A percentile compares a stretch with the other conserved stretches of the same genome.
Evolutionary conservation across 2,888 invertebrate genomes (phyloP).

Genomic region (Cerceris rybyensis): DNA sequence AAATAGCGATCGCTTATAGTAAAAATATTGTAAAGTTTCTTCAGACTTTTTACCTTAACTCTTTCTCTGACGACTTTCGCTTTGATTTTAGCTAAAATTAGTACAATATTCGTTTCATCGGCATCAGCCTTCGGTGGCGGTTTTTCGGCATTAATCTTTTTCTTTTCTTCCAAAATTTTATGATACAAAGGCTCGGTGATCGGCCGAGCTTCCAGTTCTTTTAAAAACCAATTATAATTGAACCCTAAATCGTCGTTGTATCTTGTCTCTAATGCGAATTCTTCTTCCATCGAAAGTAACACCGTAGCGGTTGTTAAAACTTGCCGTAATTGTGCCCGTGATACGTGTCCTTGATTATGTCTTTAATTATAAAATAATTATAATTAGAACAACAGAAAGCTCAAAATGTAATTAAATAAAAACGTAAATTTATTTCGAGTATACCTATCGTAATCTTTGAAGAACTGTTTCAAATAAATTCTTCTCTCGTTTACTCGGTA

Average conservation of each 20-base stretch:
- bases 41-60: slow-evolving; percentile 76
- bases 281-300: slow-evolving; percentile 86
- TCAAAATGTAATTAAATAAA: neutral
- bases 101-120: slow-evolving; percentile 86
- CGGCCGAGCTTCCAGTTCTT: slow-evolving; percentile 84
- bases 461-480: slow-evolving; percentile 87
- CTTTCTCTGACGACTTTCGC: slow-evolving; percentile 88
- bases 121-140: slow-evolving; percentile 71
- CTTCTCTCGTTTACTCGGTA: slow-evolving; percentile 85
- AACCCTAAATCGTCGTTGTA: slow-evolving; percentile 90
- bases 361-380: slow-evolving; percentile 79
- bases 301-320: slow-evolving; percentile 87
- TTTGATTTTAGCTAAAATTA: slow-evolving; percentile 89
- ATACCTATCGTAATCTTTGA: slow-evolving; percentile 88
- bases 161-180: slow-evolving; percentile 79
- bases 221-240: slow-evolving; percentile 87
- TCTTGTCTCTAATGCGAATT: slow-evolving; percentile 87
- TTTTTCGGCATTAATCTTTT: slow-evolving; percentile 77
- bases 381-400: neutral
- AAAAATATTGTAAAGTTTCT: neutral
- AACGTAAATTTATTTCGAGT: slow-evolving; percentile 47
- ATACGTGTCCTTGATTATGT: slow-evolving; percentile 88
- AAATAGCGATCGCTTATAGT: neutral
- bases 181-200: slow-evolving; percentile 80
- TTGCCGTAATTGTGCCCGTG: slow-evolving; percentile 87